These are phyloP conservation scores for Nothoprocta pentlandii DNA, from an alignment of 2,113 vertebrate species.

Conservation along the genomic window DNA sequence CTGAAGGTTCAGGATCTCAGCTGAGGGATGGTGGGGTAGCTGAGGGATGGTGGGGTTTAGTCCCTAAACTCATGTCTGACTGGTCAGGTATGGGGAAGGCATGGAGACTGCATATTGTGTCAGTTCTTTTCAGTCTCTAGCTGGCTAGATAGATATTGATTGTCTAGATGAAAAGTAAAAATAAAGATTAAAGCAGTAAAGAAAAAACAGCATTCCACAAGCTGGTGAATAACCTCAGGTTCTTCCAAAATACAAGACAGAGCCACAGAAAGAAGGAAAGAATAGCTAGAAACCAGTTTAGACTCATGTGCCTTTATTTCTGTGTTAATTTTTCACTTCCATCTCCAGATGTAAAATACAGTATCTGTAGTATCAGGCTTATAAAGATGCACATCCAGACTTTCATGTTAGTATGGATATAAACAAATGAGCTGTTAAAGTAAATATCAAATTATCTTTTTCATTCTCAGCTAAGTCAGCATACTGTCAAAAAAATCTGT, in stretches of 20 bases:
- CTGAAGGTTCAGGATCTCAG: neutral
- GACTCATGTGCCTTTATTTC: neutral
- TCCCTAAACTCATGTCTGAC: neutral
- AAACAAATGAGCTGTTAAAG: neutral
- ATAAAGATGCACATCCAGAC: neutral
- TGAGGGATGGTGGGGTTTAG: neutral
- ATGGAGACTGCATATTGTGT: neutral
- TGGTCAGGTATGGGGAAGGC: neutral
- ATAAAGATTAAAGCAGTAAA: neutral
- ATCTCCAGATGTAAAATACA: neutral
- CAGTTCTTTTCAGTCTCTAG: constrained; percentile 20
- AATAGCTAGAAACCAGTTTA: neutral
- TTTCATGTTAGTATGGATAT: neutral
- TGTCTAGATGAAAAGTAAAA: constrained; percentile 40
- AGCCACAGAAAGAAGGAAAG: neutral
- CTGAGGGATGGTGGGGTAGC: neutral
- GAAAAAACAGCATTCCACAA: constrained; percentile 46
- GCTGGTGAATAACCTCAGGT: neutral
- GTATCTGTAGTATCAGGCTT: neutral
- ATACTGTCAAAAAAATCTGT: neutral
- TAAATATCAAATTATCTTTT: neutral
- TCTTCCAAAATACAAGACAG: constrained; percentile 39
- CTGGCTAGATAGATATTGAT: neutral
- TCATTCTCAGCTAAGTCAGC: neutral
- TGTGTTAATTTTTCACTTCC: neutral